Base-by-base conservation (phyloP, 2,888 invertebrate genomes). In the Terebella lapidaria region DNA sequence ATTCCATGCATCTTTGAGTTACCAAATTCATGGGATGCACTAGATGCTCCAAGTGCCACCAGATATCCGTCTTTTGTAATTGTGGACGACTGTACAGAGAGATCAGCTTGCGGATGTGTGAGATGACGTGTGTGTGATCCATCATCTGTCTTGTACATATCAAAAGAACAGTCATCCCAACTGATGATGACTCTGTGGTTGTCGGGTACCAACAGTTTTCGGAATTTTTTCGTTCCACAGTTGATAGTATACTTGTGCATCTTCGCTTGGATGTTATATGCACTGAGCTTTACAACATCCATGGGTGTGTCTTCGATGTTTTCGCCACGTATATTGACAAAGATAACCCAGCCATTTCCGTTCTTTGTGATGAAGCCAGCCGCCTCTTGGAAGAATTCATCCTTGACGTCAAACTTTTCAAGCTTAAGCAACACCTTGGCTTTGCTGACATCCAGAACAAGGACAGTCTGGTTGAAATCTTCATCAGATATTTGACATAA, bases 381-480 rank as follows among this genome's bases (percentile, higher is more conserved):
- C 1, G 61, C 58, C 24, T 64, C 28, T 2, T 25, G 24, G 56
- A 54, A 61, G 57, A 65, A 64, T 30, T 65, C 61, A 56, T 65
- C 65, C 29, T 65, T 64, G 4, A 64, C 57, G 53, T 61, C 61
- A 51, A 64, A 65, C 5, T 56, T 29, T 25, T 30, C 25, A 4
- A 64, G 26, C 47, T 26, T 56, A 25, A 42, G 30, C 18, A 27
- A 22, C 20, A 60, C 29, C 2, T 29, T 22, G 1, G 10, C 24
- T 4, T 60, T 25, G 5, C 18, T 29, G 15, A 59, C 52, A 46
- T 64, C 45, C 2, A 65, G 46, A 24, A 65, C 51, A 18, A 47
- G 30, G 3, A 65, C 29, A 3, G 52, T 24, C 30, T 64, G 63
- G 35, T 65, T 65, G 57, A 64, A 64, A 29, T 65, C 63, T 18